Evolutionary conservation across 1,140 invertebrate genomes (phyloP).

Genomic region (Bradysia coprophila): DNA sequence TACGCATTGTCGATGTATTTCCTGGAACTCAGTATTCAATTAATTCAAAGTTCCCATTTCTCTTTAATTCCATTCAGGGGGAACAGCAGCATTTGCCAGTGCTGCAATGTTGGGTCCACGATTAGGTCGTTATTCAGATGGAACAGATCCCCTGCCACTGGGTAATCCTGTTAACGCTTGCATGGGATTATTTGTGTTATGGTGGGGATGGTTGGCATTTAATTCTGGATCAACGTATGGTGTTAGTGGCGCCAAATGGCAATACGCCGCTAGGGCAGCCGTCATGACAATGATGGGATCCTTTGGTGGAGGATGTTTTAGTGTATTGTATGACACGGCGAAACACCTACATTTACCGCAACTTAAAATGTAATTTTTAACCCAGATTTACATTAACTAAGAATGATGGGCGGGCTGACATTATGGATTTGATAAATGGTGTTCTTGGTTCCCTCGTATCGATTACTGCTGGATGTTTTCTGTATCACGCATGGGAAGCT

Average conservation of each 20-base stretch:
- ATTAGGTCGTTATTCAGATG: slow-evolving; percentile 66
- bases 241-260: slow-evolving; percentile 39
- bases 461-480: slow-evolving; percentile 81
- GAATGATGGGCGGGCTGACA: slow-evolving; percentile 54
- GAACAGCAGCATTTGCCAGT: slow-evolving; percentile 58
- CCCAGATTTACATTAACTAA: slow-evolving; percentile 40
- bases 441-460: slow-evolving; percentile 71
- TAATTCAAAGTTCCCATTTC: too few relatives aligned
- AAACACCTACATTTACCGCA: background rate
- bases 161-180: slow-evolving; percentile 81
- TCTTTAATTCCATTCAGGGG: too few relatives aligned
- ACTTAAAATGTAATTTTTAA: too few relatives aligned
- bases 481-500: slow-evolving; percentile 73
- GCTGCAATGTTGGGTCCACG: slow-evolving; percentile 79
- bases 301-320: slow-evolving; percentile 68
- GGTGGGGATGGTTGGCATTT: slow-evolving; percentile 89
- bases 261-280: slow-evolving; percentile 73
- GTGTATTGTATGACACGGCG: slow-evolving; percentile 31
- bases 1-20: too few relatives aligned
- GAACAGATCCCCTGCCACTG: slow-evolving; percentile 51
- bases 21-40: too few relatives aligned
- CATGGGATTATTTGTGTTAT: slow-evolving; percentile 81
- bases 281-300: slow-evolving; percentile 78
- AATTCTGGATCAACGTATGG: slow-evolving; percentile 81
- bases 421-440: slow-evolving; percentile 76